Evolutionary conservation across 2,797 vertebrate species (phyloP), one percentile per base, ranked within the genome.

Genomic region (Spinus olivaceus): DNA sequence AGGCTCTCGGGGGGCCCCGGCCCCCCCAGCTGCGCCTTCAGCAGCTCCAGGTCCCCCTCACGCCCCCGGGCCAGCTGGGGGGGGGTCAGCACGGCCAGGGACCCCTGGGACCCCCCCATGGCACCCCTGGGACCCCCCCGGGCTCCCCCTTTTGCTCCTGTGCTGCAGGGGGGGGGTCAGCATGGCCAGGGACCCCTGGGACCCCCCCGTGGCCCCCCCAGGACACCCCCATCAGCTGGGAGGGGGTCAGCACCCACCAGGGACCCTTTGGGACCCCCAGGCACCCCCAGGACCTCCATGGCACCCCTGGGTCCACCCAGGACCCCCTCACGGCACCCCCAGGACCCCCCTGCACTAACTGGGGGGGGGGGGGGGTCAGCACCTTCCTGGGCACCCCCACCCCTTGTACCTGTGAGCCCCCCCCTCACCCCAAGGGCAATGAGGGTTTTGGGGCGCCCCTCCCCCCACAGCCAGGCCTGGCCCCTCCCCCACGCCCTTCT

Each of bases 51-150:
- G 80, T 98, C 98, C 57, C 99, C 99, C 20, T 99, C 99, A n/a
- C 99, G 98, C 74, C 99, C 98, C 37, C 99, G 98, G 81, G 99
- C 96, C 98, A 99, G 98, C 98, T 99, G 98, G 99, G 95, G 51
- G 71, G 84, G 74, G 64, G 27, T 46, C 64, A 78, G 57, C 60
- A 59, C 63, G 6, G 66, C 66, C 66, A 69, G 49, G 66, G 37
- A 54, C 37, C 47, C 27, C 27, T 12, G 2, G 30, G 59, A 25
- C 15, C 37, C 37, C 37, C 33, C 24, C 35, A 9, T 20, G 35
- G 35, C 25, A 28, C 57, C 57, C 54, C 21, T 13, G 25, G 57
- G 35, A 60, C n/a, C 41, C 27, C 11, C 6, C 10, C 14, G 15
- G 49, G 14, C 14, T 20, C 41, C 41, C 17, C 41, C 19, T 42